Conservation (phyloP, 2,113 vertebrate species). For the Raphicerus campestris region DNA sequence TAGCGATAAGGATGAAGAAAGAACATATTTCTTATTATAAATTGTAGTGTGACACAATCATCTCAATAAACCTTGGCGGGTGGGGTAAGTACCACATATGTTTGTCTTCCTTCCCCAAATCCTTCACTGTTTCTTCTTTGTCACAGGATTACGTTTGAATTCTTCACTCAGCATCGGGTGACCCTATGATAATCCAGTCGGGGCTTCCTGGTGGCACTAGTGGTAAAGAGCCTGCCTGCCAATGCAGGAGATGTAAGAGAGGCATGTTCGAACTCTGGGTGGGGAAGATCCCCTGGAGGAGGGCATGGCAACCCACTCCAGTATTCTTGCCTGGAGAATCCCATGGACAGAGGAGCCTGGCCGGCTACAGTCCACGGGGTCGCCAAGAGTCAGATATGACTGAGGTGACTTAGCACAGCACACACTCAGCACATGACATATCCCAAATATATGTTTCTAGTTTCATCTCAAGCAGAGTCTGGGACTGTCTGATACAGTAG, state of each 20-base stretch:
- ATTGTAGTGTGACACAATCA: not conserved
- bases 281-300: not conserved
- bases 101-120: not conserved
- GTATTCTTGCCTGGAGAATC: not conserved
- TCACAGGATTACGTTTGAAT: not conserved
- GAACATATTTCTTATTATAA: not conserved
- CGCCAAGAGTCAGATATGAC: not conserved
- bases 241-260: not conserved
- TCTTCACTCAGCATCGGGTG: not conserved
- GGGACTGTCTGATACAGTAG: not conserved
- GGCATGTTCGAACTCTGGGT: not conserved
- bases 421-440: not conserved
- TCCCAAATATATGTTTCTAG: not conserved
- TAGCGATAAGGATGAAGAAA: not conserved
- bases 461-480: not conserved
- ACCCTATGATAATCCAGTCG: not conserved
- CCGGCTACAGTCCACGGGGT: accelerated
- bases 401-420: not conserved
- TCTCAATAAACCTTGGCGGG: not conserved
- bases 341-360: not conserved
- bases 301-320: not conserved
- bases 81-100: not conserved
- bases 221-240: not conserved
- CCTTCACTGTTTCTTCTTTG: not conserved
- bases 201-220: not conserved